Conservation (phyloP, 2,888 invertebrate species). For the Charanyca ferruginea region DNA sequence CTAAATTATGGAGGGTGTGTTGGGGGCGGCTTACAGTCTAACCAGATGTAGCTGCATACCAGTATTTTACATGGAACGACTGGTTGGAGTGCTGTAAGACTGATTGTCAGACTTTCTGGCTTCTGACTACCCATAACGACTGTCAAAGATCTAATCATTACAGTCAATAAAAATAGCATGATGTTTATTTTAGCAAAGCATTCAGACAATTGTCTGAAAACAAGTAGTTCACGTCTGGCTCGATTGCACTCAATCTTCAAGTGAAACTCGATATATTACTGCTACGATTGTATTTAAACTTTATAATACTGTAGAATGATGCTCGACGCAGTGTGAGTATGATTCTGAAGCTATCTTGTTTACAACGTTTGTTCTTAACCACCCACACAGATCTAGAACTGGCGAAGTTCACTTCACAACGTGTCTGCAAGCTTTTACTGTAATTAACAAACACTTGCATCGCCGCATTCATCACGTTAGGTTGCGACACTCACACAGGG, state of each 20-base stretch:
- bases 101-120: no score
- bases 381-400: not conserved
- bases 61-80: no score
- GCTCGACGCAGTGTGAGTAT: not conserved
- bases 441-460: constrained; percentile 22
- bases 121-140: no score
- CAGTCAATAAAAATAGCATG: not conserved
- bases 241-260: not conserved
- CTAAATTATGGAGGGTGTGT: no score
- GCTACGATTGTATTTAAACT: not conserved
- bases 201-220: constrained; percentile 1
- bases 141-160: no score
- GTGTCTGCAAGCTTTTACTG: constrained; percentile 23
- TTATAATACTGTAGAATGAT: not conserved
- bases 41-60: no score
- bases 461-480: not conserved
- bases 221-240: constrained; percentile 1
- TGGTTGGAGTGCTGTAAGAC: no score
- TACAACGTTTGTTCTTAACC: constrained; percentile 1
- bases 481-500: not conserved
- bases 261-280: not conserved
- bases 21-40: no score
- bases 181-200: not conserved
- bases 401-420: not conserved
- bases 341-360: not conserved